phyloP scores from a whole-genome alignment of 2,797 vertebrate genomes.

The Manis crassicaudata region DNA sequence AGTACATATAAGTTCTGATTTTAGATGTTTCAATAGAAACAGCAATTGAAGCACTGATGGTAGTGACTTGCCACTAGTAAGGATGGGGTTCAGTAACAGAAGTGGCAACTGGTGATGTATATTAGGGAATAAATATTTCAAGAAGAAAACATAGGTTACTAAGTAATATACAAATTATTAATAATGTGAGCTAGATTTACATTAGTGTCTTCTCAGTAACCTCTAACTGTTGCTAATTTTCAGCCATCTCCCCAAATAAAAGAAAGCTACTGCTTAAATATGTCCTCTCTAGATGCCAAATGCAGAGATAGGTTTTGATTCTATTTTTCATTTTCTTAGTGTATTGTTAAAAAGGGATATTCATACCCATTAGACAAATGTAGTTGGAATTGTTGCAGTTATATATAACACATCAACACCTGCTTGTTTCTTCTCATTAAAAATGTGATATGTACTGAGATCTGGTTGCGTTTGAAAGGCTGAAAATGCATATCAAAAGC shows the following conservation, averaged over 20 bases:
- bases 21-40: conserved; percentile 2
- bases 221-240: conserved; percentile 77
- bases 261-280: conserved; percentile 73
- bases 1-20: background rate
- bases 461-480: conserved; percentile 74
- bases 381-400: conserved; percentile 78
- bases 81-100: conserved; percentile 12
- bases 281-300: conserved; percentile 67
- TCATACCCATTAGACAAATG: conserved; percentile 82
- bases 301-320: conserved; percentile 65
- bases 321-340: conserved; percentile 75
- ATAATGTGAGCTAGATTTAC: conserved; percentile 76
- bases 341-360: conserved; percentile 78
- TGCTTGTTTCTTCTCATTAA: conserved; percentile 85
- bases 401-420: conserved; percentile 83
- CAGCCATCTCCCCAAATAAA: conserved; percentile 70
- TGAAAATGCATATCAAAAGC: conserved; percentile 81
- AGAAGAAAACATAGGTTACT: conserved; percentile 77
- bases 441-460: conserved; percentile 79
- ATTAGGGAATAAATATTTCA: conserved; percentile 55
- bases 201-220: conserved; percentile 74
- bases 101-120: background rate
- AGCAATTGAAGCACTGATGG: background rate
- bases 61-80: conserved; percentile 26
- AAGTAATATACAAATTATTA: conserved; percentile 82